phyloP scores from a whole-genome alignment of 1,140 invertebrate genomes.

The Lordiphosa mommai region DNA sequence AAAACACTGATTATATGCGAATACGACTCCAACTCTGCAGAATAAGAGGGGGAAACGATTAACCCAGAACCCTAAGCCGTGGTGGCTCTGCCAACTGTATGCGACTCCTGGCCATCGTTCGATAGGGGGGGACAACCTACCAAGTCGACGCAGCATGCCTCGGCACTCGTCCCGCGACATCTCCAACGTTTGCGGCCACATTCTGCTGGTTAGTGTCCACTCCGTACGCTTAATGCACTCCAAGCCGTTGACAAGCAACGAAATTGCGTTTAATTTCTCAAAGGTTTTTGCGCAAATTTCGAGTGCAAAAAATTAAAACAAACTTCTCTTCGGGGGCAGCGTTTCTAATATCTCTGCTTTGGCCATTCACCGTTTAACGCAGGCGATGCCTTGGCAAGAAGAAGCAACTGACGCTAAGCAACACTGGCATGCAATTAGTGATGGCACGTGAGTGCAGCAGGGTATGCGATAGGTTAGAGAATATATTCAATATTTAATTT shows the following conservation, averaged over 20 bases:
- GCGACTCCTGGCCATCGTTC: constrained; percentile 33
- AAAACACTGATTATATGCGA: constrained; percentile 92
- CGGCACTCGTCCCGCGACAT: constrained; percentile 92
- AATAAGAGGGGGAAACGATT: constrained; percentile 1
- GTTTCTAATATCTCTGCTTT: constrained; percentile 23
- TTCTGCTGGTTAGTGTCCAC: constrained; percentile 74
- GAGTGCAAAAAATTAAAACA: constrained; percentile 42
- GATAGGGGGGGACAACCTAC: constrained; percentile 79
- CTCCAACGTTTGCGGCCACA: constrained; percentile 87
- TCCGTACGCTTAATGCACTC: constrained; percentile 38
- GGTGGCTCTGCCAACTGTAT: not conserved
- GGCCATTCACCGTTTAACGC: constrained; percentile 1
- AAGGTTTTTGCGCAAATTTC: constrained; percentile 40
- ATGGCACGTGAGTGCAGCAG: no score
- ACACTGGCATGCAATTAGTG: not conserved
- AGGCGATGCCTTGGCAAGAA: constrained; percentile 7
- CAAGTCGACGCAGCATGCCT: constrained; percentile 90
- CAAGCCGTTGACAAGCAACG: constrained; percentile 35
- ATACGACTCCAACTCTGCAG: constrained; percentile 93
- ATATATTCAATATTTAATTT: no score
- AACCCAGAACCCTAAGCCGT: no score
- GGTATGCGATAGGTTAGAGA: not conserved
- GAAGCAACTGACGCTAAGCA: not conserved
- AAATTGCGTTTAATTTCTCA: constrained; percentile 39
- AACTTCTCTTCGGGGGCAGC: constrained; percentile 32